A percentile compares a stretch with the other conserved stretches of the same genome.
These are phyloP conservation scores for Eupithecia insigniata DNA, from an alignment of 2,888 invertebrate genomes.

Conservation along the genomic window DNA sequence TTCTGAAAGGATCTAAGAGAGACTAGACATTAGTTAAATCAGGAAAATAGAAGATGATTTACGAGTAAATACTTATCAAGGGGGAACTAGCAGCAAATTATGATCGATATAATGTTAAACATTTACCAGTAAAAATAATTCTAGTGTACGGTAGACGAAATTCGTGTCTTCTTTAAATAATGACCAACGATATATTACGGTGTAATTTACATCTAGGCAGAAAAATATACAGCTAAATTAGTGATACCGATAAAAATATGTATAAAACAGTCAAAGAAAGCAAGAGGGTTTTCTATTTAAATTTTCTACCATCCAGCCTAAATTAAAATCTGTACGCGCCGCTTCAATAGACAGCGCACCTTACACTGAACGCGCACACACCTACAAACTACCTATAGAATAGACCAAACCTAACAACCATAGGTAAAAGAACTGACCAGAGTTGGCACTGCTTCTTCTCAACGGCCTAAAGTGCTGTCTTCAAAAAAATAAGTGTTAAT, in stretches of 20 bases:
- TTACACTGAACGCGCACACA: conserved; percentile 36
- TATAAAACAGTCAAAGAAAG: too few species aligned
- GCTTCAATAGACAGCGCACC: conserved; percentile 18
- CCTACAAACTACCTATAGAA: conserved; percentile 48
- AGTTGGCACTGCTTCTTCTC: conserved; percentile 52
- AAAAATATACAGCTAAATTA: background rate
- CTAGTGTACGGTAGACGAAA: background rate
- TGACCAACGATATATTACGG: background rate
- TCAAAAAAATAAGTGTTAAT: conserved; percentile 59
- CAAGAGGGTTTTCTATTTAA: too few species aligned
- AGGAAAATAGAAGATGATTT: too few species aligned
- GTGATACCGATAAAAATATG: background rate
- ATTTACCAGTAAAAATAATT: too few species aligned
- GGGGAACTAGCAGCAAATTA: too few species aligned
- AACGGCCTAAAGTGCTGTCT: conserved; percentile 62
- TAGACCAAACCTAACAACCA: conserved; percentile 49
- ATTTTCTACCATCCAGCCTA: background rate
- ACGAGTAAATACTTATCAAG: too few species aligned
- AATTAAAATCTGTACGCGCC: background rate
- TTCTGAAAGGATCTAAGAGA: too few species aligned
- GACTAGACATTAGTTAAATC: too few species aligned
- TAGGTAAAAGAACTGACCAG: conserved; percentile 52
- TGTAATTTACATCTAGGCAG: background rate
- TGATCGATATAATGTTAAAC: too few species aligned
- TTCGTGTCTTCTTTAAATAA: background rate